A percentile compares a stretch with the other conserved stretches of the same genome.
These are phyloP conservation scores for Holcopasites calliopsidis DNA, from an alignment of 1,140 invertebrate genomes.

Conservation along the genomic window DNA sequence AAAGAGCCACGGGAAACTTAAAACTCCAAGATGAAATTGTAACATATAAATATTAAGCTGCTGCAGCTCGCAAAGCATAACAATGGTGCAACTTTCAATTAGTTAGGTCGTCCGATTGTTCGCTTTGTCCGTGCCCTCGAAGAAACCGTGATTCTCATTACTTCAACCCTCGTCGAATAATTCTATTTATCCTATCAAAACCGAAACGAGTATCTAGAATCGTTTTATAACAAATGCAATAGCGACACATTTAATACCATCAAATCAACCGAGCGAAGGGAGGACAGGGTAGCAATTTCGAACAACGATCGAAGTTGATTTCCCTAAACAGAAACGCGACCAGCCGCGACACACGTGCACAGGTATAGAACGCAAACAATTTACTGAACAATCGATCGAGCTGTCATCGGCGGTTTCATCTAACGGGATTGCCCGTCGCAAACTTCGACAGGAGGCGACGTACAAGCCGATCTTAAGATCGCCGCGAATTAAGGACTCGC, in stretches of 20 bases:
- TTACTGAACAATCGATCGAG: slow-evolving; percentile 36
- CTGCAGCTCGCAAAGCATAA: slow-evolving; percentile 8
- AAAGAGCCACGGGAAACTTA: neutral
- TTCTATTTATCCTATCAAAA: too few species aligned
- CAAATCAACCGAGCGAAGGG: neutral
- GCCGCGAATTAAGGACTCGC: neutral
- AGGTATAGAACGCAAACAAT: slow-evolving; percentile 39
- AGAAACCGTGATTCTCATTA: too few species aligned
- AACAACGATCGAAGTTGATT: slow-evolving; percentile 23
- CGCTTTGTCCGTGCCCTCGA: too few species aligned
- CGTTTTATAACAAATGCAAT: too few species aligned
- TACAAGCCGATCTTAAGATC: neutral
- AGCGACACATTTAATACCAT: neutral
- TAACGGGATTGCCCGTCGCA: slow-evolving; percentile 24
- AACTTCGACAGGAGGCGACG: neutral
- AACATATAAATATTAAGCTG: slow-evolving; percentile 32
- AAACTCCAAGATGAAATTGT: neutral
- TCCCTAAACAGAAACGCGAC: slow-evolving; percentile 4
- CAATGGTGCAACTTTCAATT: neutral
- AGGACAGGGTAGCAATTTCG: slow-evolving; percentile 9
- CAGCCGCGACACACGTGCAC: slow-evolving; percentile 11
- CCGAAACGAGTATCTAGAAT: too few species aligned
- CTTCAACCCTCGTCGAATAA: too few species aligned
- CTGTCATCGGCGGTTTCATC: slow-evolving; percentile 34
- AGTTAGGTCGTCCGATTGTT: too few species aligned